Evolutionary conservation across 2,113 vertebrate genomes (phyloP).

Genomic region (Gavialis gangeticus): DNA sequence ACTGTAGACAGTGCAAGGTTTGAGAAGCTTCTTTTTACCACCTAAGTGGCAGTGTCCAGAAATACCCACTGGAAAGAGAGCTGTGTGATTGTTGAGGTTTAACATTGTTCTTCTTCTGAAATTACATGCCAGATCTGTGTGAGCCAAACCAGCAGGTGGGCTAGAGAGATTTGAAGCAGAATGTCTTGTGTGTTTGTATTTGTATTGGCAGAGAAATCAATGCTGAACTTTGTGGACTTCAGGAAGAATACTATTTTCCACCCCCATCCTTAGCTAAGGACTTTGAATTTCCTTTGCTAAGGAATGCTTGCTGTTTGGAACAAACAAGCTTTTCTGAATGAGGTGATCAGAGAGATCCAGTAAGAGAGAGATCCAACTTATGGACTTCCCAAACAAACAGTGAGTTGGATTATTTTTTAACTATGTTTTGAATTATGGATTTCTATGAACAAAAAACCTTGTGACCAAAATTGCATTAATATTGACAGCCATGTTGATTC

Average conservation of each 20-base stretch:
- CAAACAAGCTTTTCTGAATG: neutral
- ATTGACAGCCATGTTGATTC: neutral
- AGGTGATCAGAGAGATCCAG: neutral
- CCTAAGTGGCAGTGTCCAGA: neutral
- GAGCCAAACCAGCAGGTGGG: neutral
- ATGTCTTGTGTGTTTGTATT: neutral
- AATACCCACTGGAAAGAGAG: neutral
- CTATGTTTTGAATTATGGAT: fast-evolving
- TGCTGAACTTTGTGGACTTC: neutral
- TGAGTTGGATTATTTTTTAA: neutral
- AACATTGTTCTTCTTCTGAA: neutral
- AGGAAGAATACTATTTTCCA: neutral
- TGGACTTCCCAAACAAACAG: neutral
- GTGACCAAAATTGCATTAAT: neutral
- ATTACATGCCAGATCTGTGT: neutral
- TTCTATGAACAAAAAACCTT: neutral
- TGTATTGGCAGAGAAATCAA: neutral
- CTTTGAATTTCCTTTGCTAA: neutral
- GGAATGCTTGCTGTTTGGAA: neutral
- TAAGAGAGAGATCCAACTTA: neutral
- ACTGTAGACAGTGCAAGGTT: neutral
- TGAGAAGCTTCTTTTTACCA: neutral
- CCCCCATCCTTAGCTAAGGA: neutral
- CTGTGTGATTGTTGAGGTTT: neutral
- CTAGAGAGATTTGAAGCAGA: neutral